Evolutionary conservation across 1,140 invertebrate species (phyloP).

Genomic region (Tenebrio molitor): DNA sequence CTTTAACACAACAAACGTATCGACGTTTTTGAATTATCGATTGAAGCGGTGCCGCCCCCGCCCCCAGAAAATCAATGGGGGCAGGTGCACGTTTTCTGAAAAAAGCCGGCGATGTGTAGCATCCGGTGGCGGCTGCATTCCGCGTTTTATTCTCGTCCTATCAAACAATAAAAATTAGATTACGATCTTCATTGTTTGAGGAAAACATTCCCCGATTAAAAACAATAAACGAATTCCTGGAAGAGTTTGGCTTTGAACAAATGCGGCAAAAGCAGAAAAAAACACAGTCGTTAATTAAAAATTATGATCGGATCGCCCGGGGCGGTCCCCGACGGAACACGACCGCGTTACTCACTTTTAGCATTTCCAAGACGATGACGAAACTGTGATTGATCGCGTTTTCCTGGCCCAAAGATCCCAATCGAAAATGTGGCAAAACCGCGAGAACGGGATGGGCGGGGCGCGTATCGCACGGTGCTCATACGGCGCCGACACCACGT

Average conservation of each 20-base stretch:
- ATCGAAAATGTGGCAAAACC: too few relatives aligned
- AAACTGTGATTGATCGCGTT: conserved; percentile 37
- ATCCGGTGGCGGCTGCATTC: conserved; percentile 31
- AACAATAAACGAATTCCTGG: conserved; percentile 48
- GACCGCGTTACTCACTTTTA: conserved; percentile 36
- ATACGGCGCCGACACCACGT: too few relatives aligned
- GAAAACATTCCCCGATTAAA: conserved; percentile 35
- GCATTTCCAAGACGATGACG: conserved; percentile 23
- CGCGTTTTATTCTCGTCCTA: conserved; percentile 42
- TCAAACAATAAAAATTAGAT: conserved; percentile 46
- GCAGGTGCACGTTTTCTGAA: neutral
- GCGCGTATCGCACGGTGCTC: too few relatives aligned
- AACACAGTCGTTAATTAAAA: conserved; percentile 53
- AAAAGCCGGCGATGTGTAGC: conserved; percentile 25
- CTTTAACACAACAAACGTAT: conserved; percentile 16
- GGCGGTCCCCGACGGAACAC: conserved; percentile 46
- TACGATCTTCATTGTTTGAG: conserved; percentile 42
- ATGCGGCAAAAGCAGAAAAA: conserved; percentile 29
- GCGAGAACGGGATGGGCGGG: too few relatives aligned
- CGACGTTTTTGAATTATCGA: conserved; percentile 4
- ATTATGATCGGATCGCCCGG: conserved; percentile 53
- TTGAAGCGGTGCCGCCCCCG: conserved; percentile 1
- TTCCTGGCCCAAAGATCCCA: too few relatives aligned
- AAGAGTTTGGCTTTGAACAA: conserved; percentile 40
- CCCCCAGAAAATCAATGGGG: too few relatives aligned